A percentile compares a stretch with the other conserved stretches of the same genome.
Conservation (phyloP, 2,797 vertebrate species). For the Prionace glauca region DNA sequence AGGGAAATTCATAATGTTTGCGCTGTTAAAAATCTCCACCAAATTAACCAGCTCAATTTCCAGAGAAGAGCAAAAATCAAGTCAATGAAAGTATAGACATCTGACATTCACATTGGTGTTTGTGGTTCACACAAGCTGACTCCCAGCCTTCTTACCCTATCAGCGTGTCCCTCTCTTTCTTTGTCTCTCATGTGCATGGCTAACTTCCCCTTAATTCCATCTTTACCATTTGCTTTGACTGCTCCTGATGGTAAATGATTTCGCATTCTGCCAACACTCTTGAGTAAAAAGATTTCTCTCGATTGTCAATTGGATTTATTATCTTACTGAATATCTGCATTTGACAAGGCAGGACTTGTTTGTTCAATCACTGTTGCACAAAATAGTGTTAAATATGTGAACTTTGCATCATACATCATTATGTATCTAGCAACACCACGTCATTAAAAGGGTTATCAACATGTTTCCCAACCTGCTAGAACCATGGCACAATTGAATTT, state of each 20-base stretch:
- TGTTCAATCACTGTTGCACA: background rate
- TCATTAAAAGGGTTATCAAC: background rate
- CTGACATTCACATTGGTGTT: background rate
- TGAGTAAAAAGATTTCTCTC: background rate
- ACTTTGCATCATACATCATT: background rate
- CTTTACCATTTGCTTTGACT: background rate
- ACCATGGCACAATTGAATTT: background rate
- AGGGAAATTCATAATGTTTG: background rate
- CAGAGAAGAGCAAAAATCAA: background rate
- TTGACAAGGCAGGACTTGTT: background rate
- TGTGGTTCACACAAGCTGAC: background rate
- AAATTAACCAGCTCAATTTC: background rate
- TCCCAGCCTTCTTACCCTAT: background rate
- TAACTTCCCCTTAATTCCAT: background rate
- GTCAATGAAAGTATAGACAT: background rate
- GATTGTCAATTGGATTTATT: background rate
- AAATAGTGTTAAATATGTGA: background rate
- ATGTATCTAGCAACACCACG: background rate
- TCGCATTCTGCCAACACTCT: background rate
- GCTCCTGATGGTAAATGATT: background rate
- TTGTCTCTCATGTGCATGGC: background rate
- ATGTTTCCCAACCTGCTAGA: background rate
- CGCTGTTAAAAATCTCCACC: background rate
- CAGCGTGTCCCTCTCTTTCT: background rate
- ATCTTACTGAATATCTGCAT: background rate